Conservation (phyloP, 1,140 invertebrate species). For the Euwallacea fornicatus region DNA sequence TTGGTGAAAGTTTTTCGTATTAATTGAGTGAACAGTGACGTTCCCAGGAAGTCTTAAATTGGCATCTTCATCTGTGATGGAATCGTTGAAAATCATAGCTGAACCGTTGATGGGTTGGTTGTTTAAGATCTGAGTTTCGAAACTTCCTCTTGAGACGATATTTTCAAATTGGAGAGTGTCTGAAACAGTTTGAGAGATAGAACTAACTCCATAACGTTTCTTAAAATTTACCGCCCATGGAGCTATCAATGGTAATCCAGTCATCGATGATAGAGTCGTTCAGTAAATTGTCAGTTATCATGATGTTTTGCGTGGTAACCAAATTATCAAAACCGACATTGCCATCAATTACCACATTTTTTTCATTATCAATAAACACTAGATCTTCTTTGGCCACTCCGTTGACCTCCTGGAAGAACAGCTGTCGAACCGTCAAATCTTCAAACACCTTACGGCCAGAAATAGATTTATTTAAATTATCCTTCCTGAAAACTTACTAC, state of each 20-base stretch:
- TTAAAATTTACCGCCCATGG: no score
- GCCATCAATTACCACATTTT: conserved; percentile 17
- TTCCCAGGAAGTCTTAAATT: conserved; percentile 40
- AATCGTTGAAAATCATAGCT: neutral
- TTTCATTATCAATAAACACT: neutral
- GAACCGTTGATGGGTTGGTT: neutral
- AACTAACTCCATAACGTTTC: no score
- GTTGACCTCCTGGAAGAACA: neutral
- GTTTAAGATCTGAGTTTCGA: neutral
- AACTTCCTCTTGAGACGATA: neutral
- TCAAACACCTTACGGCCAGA: no score
- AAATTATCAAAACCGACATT: conserved; percentile 41
- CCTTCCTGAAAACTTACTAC: no score
- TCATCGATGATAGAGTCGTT: conserved; percentile 41
- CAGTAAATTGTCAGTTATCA: conserved; percentile 34
- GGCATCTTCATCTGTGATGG: neutral
- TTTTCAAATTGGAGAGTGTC: neutral
- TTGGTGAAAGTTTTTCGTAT: conserved; percentile 46
- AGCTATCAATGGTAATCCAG: neutral
- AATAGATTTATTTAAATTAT: no score
- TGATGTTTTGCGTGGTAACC: conserved; percentile 30
- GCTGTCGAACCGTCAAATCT: neutral
- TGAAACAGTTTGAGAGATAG: neutral
- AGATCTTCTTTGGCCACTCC: neutral
- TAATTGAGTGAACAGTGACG: conserved; percentile 45